A percentile compares a stretch with the other conserved stretches of the same genome.
phyloP scores from a whole-genome alignment of 2,797 vertebrate species.

The Cirrhinus mrigala region DNA sequence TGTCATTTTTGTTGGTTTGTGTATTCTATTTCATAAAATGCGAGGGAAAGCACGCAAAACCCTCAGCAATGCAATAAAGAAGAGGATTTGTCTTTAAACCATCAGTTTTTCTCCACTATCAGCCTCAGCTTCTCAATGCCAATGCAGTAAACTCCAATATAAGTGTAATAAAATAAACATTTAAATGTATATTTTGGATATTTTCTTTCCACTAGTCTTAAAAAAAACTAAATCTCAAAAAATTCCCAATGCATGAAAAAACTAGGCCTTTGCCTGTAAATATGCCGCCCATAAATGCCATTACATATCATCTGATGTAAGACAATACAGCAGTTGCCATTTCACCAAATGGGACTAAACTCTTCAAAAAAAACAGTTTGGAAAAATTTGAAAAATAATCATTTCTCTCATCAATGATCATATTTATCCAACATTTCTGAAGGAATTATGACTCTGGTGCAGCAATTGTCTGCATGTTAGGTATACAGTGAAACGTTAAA shows the following conservation, averaged over 20 bases:
- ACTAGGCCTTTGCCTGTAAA: not conserved
- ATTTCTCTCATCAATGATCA: not conserved
- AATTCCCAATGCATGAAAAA: not conserved
- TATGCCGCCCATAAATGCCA: not conserved
- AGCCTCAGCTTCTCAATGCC: not conserved
- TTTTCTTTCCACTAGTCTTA: not conserved
- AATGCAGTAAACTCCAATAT: not conserved
- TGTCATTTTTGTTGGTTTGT: slow-evolving; percentile 16
- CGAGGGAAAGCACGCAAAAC: slow-evolving; percentile 1
- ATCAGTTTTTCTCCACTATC: not conserved
- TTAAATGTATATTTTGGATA: not conserved
- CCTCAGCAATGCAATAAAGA: not conserved
- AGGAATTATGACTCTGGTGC: not conserved
- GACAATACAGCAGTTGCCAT: not conserved
- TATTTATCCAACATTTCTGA: not conserved
- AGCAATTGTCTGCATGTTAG: not conserved
- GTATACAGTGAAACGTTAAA: not conserved
- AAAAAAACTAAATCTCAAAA: not conserved
- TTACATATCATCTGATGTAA: not conserved
- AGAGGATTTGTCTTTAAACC: not conserved
- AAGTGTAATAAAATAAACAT: not conserved
- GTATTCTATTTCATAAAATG: slow-evolving; percentile 12
- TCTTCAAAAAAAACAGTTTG: not conserved
- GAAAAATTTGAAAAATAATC: not conserved
- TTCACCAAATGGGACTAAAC: not conserved